Conservation (phyloP, 2,113 vertebrate species). For the Anser cygnoides region DNA sequence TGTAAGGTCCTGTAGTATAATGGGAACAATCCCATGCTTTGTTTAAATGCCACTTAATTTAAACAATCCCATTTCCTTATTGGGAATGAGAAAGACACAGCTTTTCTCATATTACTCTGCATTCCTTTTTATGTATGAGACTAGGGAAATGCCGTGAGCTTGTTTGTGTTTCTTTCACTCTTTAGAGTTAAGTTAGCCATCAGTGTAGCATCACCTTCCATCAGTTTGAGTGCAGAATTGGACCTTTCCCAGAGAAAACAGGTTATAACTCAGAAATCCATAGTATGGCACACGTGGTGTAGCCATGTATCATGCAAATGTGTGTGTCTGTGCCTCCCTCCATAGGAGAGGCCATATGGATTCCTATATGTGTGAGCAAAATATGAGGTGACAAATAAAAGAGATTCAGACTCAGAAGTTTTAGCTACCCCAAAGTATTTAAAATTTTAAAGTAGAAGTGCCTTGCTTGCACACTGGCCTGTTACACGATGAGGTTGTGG, state of each 20-base stretch:
- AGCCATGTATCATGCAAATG: background rate
- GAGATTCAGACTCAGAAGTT: background rate
- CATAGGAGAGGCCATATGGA: rapidly evolving
- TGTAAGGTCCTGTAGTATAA: background rate
- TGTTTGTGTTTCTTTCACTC: background rate
- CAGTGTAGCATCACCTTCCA: background rate
- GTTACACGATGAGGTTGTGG: background rate
- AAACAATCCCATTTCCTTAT: background rate
- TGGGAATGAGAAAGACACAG: background rate
- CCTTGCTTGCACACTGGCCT: background rate
- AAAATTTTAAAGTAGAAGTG: background rate
- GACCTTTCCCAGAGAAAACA: background rate
- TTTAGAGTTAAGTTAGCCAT: background rate
- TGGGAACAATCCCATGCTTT: background rate
- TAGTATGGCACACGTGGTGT: rapidly evolving
- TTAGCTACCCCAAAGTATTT: background rate
- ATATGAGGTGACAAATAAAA: background rate
- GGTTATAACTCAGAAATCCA: background rate
- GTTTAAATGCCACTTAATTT: background rate
- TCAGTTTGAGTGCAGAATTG: background rate
- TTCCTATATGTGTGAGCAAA: background rate
- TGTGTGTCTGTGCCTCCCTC: background rate
- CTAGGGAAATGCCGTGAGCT: background rate
- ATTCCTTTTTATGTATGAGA: background rate
- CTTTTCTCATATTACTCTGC: background rate